Evolutionary conservation across 37 sponge, comb jelly and placozoan genomes (phyloP), one percentile per base, ranked within the genome.

Genomic region (Chondrilla cf. caribensis): DNA sequence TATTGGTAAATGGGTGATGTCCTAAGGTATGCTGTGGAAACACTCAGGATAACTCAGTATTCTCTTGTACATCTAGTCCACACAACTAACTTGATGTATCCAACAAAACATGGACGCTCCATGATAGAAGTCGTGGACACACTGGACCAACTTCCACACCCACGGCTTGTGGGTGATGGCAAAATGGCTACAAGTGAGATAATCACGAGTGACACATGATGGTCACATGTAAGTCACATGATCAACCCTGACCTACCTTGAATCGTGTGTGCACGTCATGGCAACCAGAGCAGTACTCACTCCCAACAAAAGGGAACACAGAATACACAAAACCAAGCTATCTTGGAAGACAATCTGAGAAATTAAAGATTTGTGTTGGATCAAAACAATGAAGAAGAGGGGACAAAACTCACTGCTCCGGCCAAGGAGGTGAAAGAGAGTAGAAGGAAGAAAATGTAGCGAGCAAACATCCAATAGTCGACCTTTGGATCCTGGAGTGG

Each of bases 161-260:
- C 97, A 94, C 5, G 97, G 97, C 84, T 94, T 94, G 73, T 93
- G 92, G 22, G 97, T 94, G 73, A 97, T 58, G 24, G 97, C 87
- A 91, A 94, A 97, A 73, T 97, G 97, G 59, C 96, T 94, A 43
- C 37, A 84, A 18, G 40, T 2, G 40, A 43, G 25, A 73, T 6
- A 2, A 3, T 3, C 33, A 73, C 25, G 42, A 21, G 24, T 41
- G 43, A 36, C 41, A 40, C 43, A 40, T 73, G 76, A 40, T 38
- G 36, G 15, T 73, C 76, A 73, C 43, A 40, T 39, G 42, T 22
- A 0, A 43, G 76, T 73, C 76, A 73, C 76, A 40, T 73, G 76
- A 42, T 25, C 1, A 7, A 25, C 67, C 14, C 70, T 35, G 37
- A 2, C 24, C 2, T 44, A 94, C 95, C 95, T 95, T 44, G 95